These are phyloP conservation scores for Sparus aurata DNA, from an alignment of 2,797 vertebrate genomes.

Conservation along the genomic window DNA sequence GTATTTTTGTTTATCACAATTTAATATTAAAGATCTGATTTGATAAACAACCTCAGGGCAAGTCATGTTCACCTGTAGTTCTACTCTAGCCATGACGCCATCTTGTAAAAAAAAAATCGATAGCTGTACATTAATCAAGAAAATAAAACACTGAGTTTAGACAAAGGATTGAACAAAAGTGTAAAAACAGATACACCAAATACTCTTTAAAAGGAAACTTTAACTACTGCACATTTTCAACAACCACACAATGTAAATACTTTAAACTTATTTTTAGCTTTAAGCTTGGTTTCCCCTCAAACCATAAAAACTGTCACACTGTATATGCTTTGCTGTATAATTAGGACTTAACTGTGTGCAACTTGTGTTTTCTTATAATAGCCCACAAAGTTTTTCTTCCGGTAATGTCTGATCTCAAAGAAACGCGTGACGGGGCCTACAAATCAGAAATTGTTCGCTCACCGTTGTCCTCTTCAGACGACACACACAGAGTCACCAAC, in stretches of 20 bases:
- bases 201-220: background rate
- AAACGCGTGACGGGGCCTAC: background rate
- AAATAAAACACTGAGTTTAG: background rate
- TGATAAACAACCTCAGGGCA: too few species aligned
- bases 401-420: too few species aligned
- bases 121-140: background rate
- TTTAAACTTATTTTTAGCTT: background rate
- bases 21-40: too few species aligned
- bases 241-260: background rate
- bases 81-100: background rate
- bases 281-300: background rate
- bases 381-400: background rate
- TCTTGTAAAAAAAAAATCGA: background rate
- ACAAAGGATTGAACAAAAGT: background rate
- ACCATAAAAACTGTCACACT: too few species aligned
- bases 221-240: background rate
- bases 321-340: background rate
- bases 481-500: constrained; percentile 17
- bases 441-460: background rate
- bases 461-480: constrained; percentile 12
- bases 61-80: background rate
- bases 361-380: background rate
- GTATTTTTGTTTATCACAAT: too few species aligned
- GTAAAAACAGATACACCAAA: background rate
- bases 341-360: background rate